Base-by-base conservation (phyloP, 2,113 vertebrate species). In the Myiagra hebetior region DNA sequence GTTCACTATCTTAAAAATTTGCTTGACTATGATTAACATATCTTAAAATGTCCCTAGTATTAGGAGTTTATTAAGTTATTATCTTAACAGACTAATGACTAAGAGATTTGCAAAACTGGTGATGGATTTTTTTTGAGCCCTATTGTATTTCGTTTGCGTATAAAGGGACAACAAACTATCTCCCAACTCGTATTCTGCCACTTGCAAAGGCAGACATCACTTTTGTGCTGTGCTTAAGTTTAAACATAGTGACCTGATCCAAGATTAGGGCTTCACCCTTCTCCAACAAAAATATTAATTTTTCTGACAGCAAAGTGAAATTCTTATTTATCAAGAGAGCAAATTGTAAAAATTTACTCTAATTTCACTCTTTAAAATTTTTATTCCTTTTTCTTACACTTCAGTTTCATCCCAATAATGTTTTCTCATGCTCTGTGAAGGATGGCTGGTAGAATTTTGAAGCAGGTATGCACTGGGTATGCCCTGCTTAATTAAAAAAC, bases 391-490 rank as follows among this genome's bases (percentile, higher is more conserved):
- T 77, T 47, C 52, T 62, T 72, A 57, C 2, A 49, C 44, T 35
- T 75, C 44, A 49, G 5, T 82, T 85, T 52, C 14, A 39, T 44
- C 8, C 50, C 31, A 49, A 33, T 15, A 49, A 57, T 37, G 18
- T 83, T 28, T 60, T 50, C 14, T 10, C 15, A 68, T 33, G 8
- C 5, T 78, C 33, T 63, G 31, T 70, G 28, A 79, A 49, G 5
- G 14, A 62, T 16, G 10, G 13, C 10, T 67, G 27, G n/a, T 13
- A 37, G 17, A 55, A 68, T 64, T 89, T 64, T 76, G 23, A 83
- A 63, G 39, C 0, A 2, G 7, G 15, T 9, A 67, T 53, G 63
- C 15, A 57, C 2, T 0, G 2, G 6, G 11, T 14, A 72, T 44
- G 63, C 16, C 53, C 2, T 44, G 39, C 21, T 33, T 47, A 41